A percentile compares a stretch with the other conserved stretches of the same genome.
phyloP scores from a whole-genome alignment of 92 coral and sea anemone species.

The Phenganax marumi region DNA sequence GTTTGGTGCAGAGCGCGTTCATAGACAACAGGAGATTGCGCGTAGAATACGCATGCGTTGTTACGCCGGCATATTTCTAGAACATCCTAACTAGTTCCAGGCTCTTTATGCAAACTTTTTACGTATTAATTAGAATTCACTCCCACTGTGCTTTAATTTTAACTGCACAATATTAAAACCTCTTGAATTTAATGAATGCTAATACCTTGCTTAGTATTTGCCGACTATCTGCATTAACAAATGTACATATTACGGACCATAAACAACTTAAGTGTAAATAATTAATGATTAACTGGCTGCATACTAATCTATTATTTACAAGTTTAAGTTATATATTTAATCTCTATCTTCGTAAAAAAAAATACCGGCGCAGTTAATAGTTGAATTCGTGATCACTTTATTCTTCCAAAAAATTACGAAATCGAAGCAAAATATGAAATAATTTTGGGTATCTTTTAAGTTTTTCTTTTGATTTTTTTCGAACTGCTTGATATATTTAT shows the following conservation, averaged over 20 bases:
- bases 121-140: not conserved
- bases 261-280: constrained; percentile 16
- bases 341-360: not conserved
- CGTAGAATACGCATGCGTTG: not conserved
- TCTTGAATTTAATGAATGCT: not conserved
- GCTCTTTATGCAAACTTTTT: not conserved
- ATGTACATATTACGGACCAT: not conserved
- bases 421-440: no score
- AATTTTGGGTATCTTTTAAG: no score
- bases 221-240: constrained; percentile 20
- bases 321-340: not conserved
- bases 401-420: not conserved
- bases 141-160: not conserved
- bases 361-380: not conserved
- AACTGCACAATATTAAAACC: not conserved
- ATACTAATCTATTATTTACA: not conserved
- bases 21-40: no score
- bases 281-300: not conserved
- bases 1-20: no score
- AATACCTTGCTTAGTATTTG: not conserved
- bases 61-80: not conserved
- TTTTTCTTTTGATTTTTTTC: not conserved
- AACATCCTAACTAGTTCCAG: not conserved
- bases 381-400: not conserved
- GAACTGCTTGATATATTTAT: no score